These are phyloP conservation scores for Plectropomus leopardus DNA, from an alignment of 2,113 vertebrate species.

Conservation along the genomic window DNA sequence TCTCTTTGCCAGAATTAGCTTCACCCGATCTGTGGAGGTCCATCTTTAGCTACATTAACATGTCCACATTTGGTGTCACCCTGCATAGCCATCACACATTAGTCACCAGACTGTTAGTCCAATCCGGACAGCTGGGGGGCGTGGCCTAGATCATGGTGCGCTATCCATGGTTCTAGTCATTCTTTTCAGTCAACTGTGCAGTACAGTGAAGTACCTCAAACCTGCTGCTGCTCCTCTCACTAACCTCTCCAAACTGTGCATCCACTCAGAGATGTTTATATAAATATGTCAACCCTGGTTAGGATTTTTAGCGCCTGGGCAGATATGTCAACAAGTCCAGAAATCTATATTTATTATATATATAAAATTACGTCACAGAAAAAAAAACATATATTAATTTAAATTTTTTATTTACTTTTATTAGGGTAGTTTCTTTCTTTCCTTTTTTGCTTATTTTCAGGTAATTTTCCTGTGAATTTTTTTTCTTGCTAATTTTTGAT, in stretches of 20 bases:
- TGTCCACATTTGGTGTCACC: constrained; percentile 84
- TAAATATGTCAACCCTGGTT: not conserved
- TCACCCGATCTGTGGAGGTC: constrained; percentile 59
- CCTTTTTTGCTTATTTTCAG: too few relatives aligned
- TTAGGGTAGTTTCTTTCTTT: too few relatives aligned
- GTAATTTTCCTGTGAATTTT: too few relatives aligned
- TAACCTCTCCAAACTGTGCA: not conserved
- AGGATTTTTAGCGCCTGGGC: not conserved
- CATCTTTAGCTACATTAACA: constrained; percentile 83
- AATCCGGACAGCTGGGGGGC: constrained; percentile 64
- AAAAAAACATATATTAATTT: too few relatives aligned
- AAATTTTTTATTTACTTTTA: too few relatives aligned
- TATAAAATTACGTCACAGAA: too few relatives aligned
- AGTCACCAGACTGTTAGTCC: constrained; percentile 44
- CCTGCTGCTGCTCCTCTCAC: constrained; percentile 1
- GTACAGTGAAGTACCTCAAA: not conserved
- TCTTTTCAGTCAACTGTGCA: constrained; percentile 5
- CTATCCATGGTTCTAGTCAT: constrained; percentile 77
- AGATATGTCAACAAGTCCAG: not conserved
- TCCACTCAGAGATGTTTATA: not conserved
- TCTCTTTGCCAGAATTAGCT: constrained; percentile 74
- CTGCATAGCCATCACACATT: constrained; percentile 33
- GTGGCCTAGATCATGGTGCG: constrained; percentile 54
- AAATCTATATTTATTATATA: too few relatives aligned
- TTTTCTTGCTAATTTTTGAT: too few relatives aligned